These are phyloP conservation scores for Laspeyria flexula DNA, from an alignment of 2,888 invertebrate species.

Conservation along the genomic window DNA sequence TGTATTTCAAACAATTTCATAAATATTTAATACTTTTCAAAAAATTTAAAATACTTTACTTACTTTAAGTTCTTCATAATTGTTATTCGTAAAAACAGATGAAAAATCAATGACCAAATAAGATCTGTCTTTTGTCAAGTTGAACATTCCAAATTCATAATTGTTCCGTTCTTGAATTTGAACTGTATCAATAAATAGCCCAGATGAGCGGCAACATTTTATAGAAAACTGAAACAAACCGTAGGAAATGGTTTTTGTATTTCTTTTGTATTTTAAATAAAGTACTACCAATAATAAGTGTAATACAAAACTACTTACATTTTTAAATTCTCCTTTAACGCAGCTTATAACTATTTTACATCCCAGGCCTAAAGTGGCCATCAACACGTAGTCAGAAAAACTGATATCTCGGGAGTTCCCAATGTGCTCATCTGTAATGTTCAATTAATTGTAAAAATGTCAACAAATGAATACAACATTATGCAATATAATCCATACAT, in stretches of 20 bases:
- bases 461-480: too few relatives aligned
- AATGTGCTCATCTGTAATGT: slow-evolving; percentile 54
- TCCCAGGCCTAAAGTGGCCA: slow-evolving; percentile 53
- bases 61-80: slow-evolving; percentile 48
- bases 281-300: too few relatives aligned
- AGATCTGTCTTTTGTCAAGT: slow-evolving; percentile 39
- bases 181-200: slow-evolving; percentile 46
- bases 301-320: slow-evolving; percentile 51
- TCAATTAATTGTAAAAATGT: too few relatives aligned
- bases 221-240: slow-evolving; percentile 36
- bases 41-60: slow-evolving; percentile 9
- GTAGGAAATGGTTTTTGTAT: too few relatives aligned
- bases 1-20: too few relatives aligned
- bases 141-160: slow-evolving; percentile 48
- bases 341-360: slow-evolving; percentile 57
- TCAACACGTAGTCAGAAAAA: slow-evolving; percentile 57
- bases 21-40: too few relatives aligned
- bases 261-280: too few relatives aligned
- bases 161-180: slow-evolving; percentile 49
- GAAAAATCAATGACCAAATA: slow-evolving; percentile 52
- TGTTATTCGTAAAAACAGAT: slow-evolving; percentile 44
- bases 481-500: too few relatives aligned
- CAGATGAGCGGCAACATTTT: slow-evolving; percentile 40
- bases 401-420: slow-evolving; percentile 60
- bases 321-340: slow-evolving; percentile 52